Evolutionary conservation across 2,888 invertebrate genomes (phyloP), one percentile per base, ranked within the genome.

Genomic region (Scaeva pyrastri): DNA sequence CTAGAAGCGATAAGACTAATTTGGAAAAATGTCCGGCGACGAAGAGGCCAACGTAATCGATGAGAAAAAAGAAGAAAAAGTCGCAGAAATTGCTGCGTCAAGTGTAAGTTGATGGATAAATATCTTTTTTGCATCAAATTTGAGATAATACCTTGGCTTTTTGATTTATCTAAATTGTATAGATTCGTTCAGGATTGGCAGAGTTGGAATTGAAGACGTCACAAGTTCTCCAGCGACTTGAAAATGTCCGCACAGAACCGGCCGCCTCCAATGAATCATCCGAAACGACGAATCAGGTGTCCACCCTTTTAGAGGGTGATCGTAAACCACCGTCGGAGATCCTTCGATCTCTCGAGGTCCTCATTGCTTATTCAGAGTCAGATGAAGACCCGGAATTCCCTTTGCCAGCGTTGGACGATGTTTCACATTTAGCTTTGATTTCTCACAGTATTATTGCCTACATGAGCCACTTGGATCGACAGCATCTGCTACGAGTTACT

Each of bases 371-470:
- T 88, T 94, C 95, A 82, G 95, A 94, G 89, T 90, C 90, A 6
- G 92, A 95, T 89, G 95, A 95, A 79, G 95, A 94, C 89, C 90
- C 94, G 1, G 91, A 91, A 78, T 94, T 94, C 82, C 94, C 94
- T 23, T 93, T 95, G 73, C 93, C 95, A 62, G 92, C 94, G 52
- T 93, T 96, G 11, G 95, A 95, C 77, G 94, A 95, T 88, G 94
- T 94, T 41, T 92, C 94, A 50, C 94, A 93, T 88, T 90, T 96
- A 85, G 95, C 97, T 11, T 94, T 98, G 72, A 94, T 97, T 23
- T 96, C 97, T n/a, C 98, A 98, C 91, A 96, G 97, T 90, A 94
- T 98, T 88, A 96, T 96, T 5, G 97, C 98, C 0, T 96, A 97
- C 90, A 95, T 97, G 87, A 96, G 97, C n/a, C 95, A 97, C 71